phyloP scores from a whole-genome alignment of 2,888 invertebrate genomes.

The Tachina fera region DNA sequence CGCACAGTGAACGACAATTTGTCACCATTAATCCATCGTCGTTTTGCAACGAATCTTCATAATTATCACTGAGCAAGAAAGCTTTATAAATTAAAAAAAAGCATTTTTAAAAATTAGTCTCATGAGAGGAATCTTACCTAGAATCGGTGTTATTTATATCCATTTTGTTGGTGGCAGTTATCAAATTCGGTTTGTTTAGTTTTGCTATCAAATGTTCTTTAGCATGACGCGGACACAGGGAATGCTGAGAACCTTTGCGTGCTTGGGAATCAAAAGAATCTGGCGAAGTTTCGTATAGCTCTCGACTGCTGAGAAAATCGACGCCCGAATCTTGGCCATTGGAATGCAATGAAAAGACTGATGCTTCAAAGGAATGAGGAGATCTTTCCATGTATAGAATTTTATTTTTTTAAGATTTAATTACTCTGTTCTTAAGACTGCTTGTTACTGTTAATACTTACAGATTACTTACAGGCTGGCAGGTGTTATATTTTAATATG shows the following conservation, averaged over 20 bases:
- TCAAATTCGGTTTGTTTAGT: constrained; percentile 62
- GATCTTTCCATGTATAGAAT: constrained; percentile 23
- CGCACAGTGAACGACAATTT: constrained; percentile 77
- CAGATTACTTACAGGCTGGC: constrained; percentile 80
- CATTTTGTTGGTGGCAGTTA: constrained; percentile 61
- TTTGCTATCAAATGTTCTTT: constrained; percentile 76
- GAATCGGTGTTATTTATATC: constrained; percentile 78
- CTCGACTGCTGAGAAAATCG: constrained; percentile 83
- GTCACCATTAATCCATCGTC: constrained; percentile 77
- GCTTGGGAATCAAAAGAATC: constrained; percentile 77
- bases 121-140: constrained; percentile 74
- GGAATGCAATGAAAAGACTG: constrained; percentile 91
- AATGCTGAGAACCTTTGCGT: constrained; percentile 72
- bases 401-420: neutral
- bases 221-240: constrained; percentile 79
- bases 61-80: constrained; percentile 85
- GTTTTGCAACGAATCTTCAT: constrained; percentile 90
- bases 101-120: neutral
- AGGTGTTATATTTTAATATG: constrained; percentile 80
- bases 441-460: constrained; percentile 71
- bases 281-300: constrained; percentile 80
- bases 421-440: neutral
- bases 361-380: constrained; percentile 85
- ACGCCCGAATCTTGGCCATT: constrained; percentile 93
- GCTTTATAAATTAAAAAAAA: neutral